These are phyloP conservation scores for Pantherophis guttatus DNA, from an alignment of 2,113 vertebrate genomes.

Conservation along the genomic window DNA sequence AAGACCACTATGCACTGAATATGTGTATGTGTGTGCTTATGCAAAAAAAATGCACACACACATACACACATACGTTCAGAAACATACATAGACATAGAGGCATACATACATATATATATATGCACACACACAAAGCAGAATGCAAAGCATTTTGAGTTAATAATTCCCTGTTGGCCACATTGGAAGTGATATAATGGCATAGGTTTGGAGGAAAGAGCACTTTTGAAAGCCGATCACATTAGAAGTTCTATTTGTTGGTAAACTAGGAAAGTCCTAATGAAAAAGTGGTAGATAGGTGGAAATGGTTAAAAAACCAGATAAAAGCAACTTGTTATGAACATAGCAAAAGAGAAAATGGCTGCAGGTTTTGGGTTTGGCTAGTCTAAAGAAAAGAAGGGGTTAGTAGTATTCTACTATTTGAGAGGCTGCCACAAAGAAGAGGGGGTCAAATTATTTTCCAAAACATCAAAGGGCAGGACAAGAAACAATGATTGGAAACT, in stretches of 20 bases:
- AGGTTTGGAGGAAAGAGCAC: conserved; percentile 11
- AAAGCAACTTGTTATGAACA: conserved; percentile 6
- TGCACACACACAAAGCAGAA: neutral
- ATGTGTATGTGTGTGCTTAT: no score
- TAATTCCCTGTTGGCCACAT: conserved; percentile 21
- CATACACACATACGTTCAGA: conserved; percentile 8
- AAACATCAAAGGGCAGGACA: no score
- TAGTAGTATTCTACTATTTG: no score
- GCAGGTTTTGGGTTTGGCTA: no score
- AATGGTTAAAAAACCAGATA: conserved; percentile 4
- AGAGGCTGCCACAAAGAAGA: no score
- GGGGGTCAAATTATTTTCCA: no score
- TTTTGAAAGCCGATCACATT: conserved; percentile 28
- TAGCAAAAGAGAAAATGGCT: neutral
- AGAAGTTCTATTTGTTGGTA: neutral
- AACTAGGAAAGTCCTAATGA: conserved; percentile 3
- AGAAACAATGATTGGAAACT: no score
- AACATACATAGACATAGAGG: neutral
- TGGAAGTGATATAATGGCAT: conserved; percentile 15
- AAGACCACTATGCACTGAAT: conserved; percentile 44
- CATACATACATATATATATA: neutral
- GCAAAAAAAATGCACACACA: neutral
- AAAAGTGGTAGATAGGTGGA: neutral
- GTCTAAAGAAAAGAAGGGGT: no score
- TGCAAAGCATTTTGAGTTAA: conserved; percentile 23